phyloP scores from a whole-genome alignment of 2,797 vertebrate species.

The Pyrrhura leucotis region DNA sequence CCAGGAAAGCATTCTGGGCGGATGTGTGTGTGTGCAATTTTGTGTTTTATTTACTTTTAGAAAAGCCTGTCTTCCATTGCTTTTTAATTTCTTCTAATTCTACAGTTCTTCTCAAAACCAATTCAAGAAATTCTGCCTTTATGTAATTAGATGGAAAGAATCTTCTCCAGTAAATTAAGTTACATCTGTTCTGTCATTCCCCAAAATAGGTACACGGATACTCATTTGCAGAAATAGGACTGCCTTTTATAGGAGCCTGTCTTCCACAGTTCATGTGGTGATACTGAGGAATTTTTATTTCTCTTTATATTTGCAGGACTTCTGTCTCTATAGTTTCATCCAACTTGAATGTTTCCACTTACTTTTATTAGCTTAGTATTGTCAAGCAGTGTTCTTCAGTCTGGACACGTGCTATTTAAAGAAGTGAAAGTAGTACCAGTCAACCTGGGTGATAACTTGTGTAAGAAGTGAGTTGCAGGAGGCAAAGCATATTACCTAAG shows the following conservation, averaged over 20 bases:
- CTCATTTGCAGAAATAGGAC: neutral
- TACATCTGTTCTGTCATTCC: neutral
- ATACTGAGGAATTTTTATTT: neutral
- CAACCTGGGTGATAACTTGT: accelerated
- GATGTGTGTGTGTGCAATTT: neutral
- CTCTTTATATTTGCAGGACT: neutral
- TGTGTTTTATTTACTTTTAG: neutral
- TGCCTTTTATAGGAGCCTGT: neutral
- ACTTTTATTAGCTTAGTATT: neutral
- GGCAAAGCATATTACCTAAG: neutral
- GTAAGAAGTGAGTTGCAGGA: neutral
- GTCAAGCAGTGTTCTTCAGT: neutral
- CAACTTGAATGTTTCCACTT: neutral
- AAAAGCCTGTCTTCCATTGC: neutral
- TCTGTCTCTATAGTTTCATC: neutral
- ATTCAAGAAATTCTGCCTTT: neutral
- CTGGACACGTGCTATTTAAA: neutral
- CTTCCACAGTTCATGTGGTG: neutral
- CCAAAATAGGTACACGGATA: neutral
- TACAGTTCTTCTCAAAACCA: neutral
- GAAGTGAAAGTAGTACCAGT: neutral
- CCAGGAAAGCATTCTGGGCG: accelerated
- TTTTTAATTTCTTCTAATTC: neutral
- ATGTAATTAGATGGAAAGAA: neutral
- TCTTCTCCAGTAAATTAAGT: neutral